These are phyloP conservation scores for Darevskia mixta DNA, from an alignment of 2,797 vertebrate species.

Conservation along the genomic window DNA sequence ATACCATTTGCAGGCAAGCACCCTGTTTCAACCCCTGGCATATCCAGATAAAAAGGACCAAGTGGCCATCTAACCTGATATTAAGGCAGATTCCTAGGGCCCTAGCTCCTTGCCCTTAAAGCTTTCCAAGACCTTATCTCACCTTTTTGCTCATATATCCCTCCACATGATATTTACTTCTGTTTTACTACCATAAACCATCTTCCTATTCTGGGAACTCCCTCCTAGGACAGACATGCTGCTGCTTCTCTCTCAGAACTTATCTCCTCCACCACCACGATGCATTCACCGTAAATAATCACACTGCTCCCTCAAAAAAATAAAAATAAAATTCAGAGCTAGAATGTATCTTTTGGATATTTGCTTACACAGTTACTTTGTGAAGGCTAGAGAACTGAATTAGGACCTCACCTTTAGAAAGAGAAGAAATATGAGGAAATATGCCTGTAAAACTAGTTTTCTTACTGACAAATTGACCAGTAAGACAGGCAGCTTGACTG, in stretches of 20 bases:
- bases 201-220: background rate
- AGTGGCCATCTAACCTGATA: too few relatives aligned
- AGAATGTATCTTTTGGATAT: background rate
- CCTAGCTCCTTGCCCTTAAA: too few relatives aligned
- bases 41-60: too few relatives aligned
- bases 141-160: too few relatives aligned
- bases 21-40: too few relatives aligned
- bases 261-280: too few relatives aligned
- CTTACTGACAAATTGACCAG: constrained; percentile 6
- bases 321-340: background rate
- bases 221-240: background rate
- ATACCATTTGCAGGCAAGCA: too few relatives aligned
- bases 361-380: background rate
- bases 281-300: background rate
- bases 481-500: background rate
- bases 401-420: background rate
- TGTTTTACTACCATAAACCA: too few relatives aligned
- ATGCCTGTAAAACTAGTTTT: background rate
- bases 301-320: background rate
- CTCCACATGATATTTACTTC: background rate
- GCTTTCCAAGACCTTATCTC: too few relatives aligned
- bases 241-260: background rate
- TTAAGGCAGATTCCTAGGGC: too few relatives aligned
- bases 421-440: background rate
- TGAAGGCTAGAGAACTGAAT: constrained; percentile 17